Base-by-base conservation (phyloP, 2,888 invertebrate species). In the Nymphalis urticae region DNA sequence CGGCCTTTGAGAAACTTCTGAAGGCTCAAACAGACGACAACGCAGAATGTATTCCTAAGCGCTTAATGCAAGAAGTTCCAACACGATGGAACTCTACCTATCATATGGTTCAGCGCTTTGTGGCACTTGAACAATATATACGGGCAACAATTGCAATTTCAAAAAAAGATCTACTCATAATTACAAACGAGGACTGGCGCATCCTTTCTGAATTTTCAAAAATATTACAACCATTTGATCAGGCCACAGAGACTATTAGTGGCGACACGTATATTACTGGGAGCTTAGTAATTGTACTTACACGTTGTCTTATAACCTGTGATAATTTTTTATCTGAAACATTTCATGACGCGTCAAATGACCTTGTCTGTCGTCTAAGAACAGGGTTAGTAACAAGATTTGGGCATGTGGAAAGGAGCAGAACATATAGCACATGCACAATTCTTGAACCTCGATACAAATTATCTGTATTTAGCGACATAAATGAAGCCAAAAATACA, bases 41-140 rank as follows among this genome's bases (percentile, higher is more conserved):
- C 1, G 54, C 70, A 17, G 63, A 66, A 36, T 48, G 61, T 2
- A 21, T 63, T 36, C 75, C 75, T 17, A 74, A 73, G 64, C 62
- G 73, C 2, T 64, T 75, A 21, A 67, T 72, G 24, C 76, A 76
- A 65, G 74, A 77, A 61, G 76, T 79, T 4, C 73, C 76, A 0
- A 79, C 77, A 13, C 51, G 76, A 0, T 80, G 77, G 78, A 79
- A 79, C 42, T 77, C 75, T 0, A 73, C 70, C 47, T 77, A 72
- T 48, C 58, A 74, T 48, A 77, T 77, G 78, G 13, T 78, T 17
- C n/a, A 68, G 24, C 66, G 77, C 1, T 75, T 79, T 58, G 72
- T 76, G 9, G 74, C 76, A 59, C 53, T 79, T 7, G 63, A 77
- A 64, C 24, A 66, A 27, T 36, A 56, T 9, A 62, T 77, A 0